Evolutionary conservation across 2,888 invertebrate species (phyloP), one percentile per base, ranked within the genome.

Genomic region (Melolontha melolontha): DNA sequence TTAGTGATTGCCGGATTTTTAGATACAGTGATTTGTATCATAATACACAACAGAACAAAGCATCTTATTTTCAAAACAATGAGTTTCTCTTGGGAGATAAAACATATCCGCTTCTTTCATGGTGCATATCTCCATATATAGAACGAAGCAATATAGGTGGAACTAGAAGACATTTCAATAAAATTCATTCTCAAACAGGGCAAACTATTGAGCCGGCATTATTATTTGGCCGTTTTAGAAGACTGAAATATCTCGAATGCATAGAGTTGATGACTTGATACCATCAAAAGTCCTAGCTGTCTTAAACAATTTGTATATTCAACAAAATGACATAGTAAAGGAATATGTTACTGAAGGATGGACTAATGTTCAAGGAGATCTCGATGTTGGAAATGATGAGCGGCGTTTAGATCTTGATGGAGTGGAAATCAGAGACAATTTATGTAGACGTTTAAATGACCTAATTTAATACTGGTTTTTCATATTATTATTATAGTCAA

Each of bases 211-310:
- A 76, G 71, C 40, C 75, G 62, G 44, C 71, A 10, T 49, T 75
- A 14, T 50, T 76, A 40, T 71, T 72, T 66, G 74, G 75, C 11
- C 68, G 76, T 54, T 76, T 75, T 64, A 41, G 76, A n/a, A 41
- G 76, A 41, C 51, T 76, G 6, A 72, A 73, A 59, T 77, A 66
- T 64, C 34, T 78, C 10, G 74, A 76, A 76, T 77, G 75, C 75
- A 74, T 39, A 50, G 71, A 42, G 64, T 59, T 11, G 73, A 76
- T 67, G n/a, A n/a, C n/a, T 67, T 73, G 17, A 73, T 75, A 39
- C 73, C 77, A 52, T 34, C 68, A 42, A 73, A 71, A 27, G 67
- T 78, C 16, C 29, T 77, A 40, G 77, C 76, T n/a, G n/a, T n/a
- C n/a, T n/a, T n/a, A n/a, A n/a, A n/a, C n/a, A n/a, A n/a, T n/a